A percentile compares a stretch with the other conserved stretches of the same genome.
phyloP scores from a whole-genome alignment of 2,888 invertebrate genomes.

The Andrena praecox region DNA sequence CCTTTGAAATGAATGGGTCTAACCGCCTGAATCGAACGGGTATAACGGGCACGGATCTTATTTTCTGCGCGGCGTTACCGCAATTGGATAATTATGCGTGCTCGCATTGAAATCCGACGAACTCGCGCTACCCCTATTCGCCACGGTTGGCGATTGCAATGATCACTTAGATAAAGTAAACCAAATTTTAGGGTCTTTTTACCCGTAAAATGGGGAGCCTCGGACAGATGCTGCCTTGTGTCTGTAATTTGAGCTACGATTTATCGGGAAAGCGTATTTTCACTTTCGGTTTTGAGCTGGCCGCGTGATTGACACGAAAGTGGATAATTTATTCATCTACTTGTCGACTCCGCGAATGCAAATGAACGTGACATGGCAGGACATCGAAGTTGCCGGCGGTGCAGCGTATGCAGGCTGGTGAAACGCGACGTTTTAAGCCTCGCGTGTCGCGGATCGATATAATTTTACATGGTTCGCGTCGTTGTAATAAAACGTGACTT shows the following conservation, averaged over 20 bases:
- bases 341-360: conserved; percentile 30
- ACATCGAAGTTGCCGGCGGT: conserved; percentile 35
- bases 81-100: neutral
- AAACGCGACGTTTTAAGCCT: conserved; percentile 53
- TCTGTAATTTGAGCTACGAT: neutral
- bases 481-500: conserved; percentile 38
- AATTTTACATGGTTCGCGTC: conserved; percentile 48
- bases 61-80: neutral
- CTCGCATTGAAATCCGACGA: neutral
- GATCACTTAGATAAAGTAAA: no score
- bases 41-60: neutral
- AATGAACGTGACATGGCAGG: conserved; percentile 42
- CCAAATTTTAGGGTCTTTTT: no score
- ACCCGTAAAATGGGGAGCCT: no score
- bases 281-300: neutral
- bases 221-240: neutral
- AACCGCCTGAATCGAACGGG: neutral
- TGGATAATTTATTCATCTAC: conserved; percentile 33
- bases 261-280: conserved; percentile 2
- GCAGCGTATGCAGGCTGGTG: conserved; percentile 24
- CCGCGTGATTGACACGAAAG: conserved; percentile 20
- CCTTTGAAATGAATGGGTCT: conserved; percentile 18
- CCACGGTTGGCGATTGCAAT: no score
- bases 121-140: neutral
- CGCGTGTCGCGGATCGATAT: conserved; percentile 55